Evolutionary conservation across 1,140 invertebrate species (phyloP).

Genomic region (Drosophila mojavensis): DNA sequence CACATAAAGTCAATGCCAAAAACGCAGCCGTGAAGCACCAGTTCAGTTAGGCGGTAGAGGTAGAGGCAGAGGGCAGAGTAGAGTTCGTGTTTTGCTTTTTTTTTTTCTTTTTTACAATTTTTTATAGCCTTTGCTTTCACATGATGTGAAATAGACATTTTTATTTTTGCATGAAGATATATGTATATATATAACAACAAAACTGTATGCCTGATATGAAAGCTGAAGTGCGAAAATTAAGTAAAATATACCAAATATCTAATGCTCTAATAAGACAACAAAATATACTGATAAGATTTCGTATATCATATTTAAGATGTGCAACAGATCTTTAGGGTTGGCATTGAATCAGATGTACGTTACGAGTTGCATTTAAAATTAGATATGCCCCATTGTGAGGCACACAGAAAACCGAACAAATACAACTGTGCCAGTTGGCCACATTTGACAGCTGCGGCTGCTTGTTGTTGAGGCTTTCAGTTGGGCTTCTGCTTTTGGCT

Average conservation of each 20-base stretch:
- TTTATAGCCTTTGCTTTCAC: conserved; percentile 68
- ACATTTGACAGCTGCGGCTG: conserved; percentile 26
- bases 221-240: conserved; percentile 43
- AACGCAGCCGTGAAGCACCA: conserved; percentile 28
- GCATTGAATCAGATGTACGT: not conserved
- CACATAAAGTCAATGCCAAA: conserved; percentile 76
- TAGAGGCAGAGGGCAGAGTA: not conserved
- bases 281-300: too few relatives aligned
- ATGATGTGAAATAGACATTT: conserved; percentile 70
- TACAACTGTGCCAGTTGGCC: conserved; percentile 1
- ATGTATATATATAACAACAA: conserved; percentile 28
- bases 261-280: not conserved
- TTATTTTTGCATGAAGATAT: conserved; percentile 64
- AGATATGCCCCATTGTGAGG: not conserved
- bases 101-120: conserved; percentile 40
- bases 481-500: conserved; percentile 22
- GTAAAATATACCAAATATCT: not conserved
- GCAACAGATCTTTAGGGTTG: not conserved
- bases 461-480: conserved; percentile 14
- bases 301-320: not conserved
- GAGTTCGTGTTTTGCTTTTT: too few relatives aligned
- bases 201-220: conserved; percentile 43
- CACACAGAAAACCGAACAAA: not conserved
- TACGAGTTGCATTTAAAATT: not conserved
- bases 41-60: not conserved